A percentile compares a stretch with the other conserved stretches of the same genome.
These are phyloP conservation scores for Cololabis saira DNA, from an alignment of 2,113 vertebrate genomes.

Conservation along the genomic window DNA sequence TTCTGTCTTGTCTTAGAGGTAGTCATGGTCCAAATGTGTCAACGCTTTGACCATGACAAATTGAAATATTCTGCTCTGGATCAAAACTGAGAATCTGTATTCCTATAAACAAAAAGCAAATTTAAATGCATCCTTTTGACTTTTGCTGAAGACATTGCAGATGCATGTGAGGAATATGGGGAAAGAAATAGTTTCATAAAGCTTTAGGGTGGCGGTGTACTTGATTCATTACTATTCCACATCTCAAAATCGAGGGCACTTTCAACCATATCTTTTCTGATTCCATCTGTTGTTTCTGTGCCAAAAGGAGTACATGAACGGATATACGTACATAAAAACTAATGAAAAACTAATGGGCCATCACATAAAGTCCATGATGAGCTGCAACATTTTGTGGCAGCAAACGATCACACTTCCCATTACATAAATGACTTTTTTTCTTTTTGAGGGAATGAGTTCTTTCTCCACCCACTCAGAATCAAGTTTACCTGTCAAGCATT, in stretches of 20 bases:
- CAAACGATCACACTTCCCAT: slow-evolving; percentile 63
- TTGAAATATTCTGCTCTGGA: slow-evolving; percentile 6
- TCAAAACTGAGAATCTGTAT: slow-evolving; percentile 16
- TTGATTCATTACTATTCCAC: slow-evolving; percentile 64
- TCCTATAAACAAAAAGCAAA: slow-evolving; percentile 28
- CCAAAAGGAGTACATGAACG: slow-evolving; percentile 32
- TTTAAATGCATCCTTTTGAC: slow-evolving; percentile 16
- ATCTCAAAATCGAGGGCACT: slow-evolving; percentile 51
- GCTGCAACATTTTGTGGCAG: slow-evolving; percentile 56
- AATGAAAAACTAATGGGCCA: slow-evolving; percentile 75
- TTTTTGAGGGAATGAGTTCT: slow-evolving; percentile 27
- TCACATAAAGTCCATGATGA: slow-evolving; percentile 57
- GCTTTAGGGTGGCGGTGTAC: slow-evolving; percentile 61
- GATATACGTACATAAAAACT: slow-evolving; percentile 65
- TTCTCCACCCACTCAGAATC: slow-evolving; percentile 38
- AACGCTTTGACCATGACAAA: background rate
- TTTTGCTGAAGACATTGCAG: slow-evolving; percentile 24
- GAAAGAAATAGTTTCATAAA: slow-evolving; percentile 73
- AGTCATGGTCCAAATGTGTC: slow-evolving; percentile 2
- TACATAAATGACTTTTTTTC: slow-evolving; percentile 50
- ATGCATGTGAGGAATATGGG: slow-evolving; percentile 57
- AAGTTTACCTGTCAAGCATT: slow-evolving; percentile 12
- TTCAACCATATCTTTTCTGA: slow-evolving; percentile 48
- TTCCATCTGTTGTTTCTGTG: slow-evolving; percentile 67
- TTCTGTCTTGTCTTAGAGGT: slow-evolving; percentile 29